Base-by-base conservation (phyloP, 2,113 vertebrate species). In the Origma solitaria region DNA sequence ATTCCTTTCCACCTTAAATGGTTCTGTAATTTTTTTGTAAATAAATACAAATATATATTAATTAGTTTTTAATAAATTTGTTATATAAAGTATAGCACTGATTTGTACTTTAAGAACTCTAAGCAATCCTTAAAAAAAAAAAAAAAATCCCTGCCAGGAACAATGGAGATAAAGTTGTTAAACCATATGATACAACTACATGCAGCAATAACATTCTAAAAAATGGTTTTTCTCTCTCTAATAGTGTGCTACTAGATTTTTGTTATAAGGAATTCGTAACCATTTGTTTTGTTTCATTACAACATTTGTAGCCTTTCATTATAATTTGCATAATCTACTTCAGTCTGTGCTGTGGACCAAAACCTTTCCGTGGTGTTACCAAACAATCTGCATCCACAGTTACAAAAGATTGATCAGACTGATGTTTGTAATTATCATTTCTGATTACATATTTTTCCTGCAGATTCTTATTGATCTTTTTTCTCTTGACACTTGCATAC, bases 301-400 rank as follows among this genome's bases (percentile, higher is more conserved):
- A 88, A 28, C 5, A 14, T 60, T 66, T 49, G 10, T 18, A 33
- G 23, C 38, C 20, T 71, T 84, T 66, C 14, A 30, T 28, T 82
- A 7, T 27, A 42, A 54, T 72, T 83, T 86, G 6, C 10, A 8
- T 24, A 51, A 20, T 19, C 19, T 73, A 28, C 20, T 85, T 85
- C 33, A 60, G 9, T 11, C 7, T 58, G 0, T 77, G 86, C 16
- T 33, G 37, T 37, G 42, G 15, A 57, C 25, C 7, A 75, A 45
- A 27, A 19, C 2, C 15, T 64, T 82, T 75, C 40, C 4, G 0
- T 6, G 3, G 4, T 16, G n/a, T n/a, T 73, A 45, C 3, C 17
- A 79, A 61, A 5, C 5, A 19, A 37, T 25, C 10, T 84, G 47
- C 69, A 25, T 49, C 30, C 31, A 47, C 27, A 53, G 9, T 24